Evolutionary conservation across 1,140 invertebrate species (phyloP).

Genomic region (Microplitis mediator): DNA sequence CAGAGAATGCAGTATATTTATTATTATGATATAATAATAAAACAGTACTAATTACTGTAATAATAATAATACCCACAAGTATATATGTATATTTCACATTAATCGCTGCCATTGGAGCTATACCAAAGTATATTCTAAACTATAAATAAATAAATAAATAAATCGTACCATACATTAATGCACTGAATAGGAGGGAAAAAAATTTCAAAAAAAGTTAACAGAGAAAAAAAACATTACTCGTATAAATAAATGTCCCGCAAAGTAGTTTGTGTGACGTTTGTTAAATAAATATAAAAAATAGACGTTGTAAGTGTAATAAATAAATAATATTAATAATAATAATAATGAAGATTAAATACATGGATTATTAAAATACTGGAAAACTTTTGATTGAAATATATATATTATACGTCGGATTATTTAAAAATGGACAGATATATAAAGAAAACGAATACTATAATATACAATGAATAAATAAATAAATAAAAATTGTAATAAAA

Average conservation of each 20-base stretch:
- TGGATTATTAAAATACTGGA: neutral
- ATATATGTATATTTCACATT: slow-evolving; percentile 51
- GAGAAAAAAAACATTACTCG: neutral
- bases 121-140: slow-evolving; percentile 59
- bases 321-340: slow-evolving; percentile 19
- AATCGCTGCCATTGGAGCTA: slow-evolving; percentile 56
- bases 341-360: slow-evolving; percentile 16
- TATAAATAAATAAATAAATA: slow-evolving; percentile 43
- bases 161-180: slow-evolving; percentile 37
- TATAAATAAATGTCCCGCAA: slow-evolving; percentile 8
- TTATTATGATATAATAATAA: slow-evolving; percentile 22
- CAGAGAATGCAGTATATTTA: slow-evolving; percentile 23
- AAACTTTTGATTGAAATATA: slow-evolving; percentile 2
- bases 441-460: slow-evolving; percentile 18
- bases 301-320: neutral
- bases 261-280: slow-evolving; percentile 1
- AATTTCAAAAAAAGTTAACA: slow-evolving; percentile 26
- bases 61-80: slow-evolving; percentile 36
- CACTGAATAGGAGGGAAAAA: slow-evolving; percentile 32
- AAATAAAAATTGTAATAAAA: neutral
- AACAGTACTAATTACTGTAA: slow-evolving; percentile 17
- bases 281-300: slow-evolving; percentile 19
- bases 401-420: neutral
- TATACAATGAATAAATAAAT: slow-evolving; percentile 11
- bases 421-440: no score